phyloP scores from a whole-genome alignment of 2,113 vertebrate species.

The Datnioides undecimradiatus region DNA sequence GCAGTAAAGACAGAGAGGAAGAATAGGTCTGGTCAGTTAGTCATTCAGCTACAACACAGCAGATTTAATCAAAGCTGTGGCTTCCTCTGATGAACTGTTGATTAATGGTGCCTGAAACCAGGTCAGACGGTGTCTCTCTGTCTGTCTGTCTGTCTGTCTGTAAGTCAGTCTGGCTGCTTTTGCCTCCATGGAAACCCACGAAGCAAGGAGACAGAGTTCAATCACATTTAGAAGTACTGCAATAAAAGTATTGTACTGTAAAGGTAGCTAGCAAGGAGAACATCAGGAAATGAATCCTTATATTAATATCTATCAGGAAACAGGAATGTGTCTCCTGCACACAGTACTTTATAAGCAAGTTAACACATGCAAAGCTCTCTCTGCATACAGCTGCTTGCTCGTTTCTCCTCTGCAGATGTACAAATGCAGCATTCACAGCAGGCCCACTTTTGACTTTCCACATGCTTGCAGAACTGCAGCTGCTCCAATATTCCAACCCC shows the following conservation, averaged over 20 bases:
- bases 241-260: too few species aligned
- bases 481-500: slow-evolving; percentile 43
- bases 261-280: background rate
- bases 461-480: slow-evolving; percentile 54
- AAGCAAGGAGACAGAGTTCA: background rate
- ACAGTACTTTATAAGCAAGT: background rate
- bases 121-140: slow-evolving; percentile 63
- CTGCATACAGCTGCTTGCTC: slow-evolving; percentile 6
- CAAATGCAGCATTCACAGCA: slow-evolving; percentile 12
- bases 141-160: slow-evolving; percentile 11
- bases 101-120: slow-evolving; percentile 76
- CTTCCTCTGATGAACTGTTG: slow-evolving; percentile 68
- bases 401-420: slow-evolving; percentile 15
- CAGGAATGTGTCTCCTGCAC: background rate
- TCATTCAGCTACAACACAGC: slow-evolving; percentile 40
- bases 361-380: background rate
- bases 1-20: slow-evolving; percentile 27
- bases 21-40: slow-evolving; percentile 43
- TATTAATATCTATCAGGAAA: background rate
- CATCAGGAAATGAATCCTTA: background rate
- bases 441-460: slow-evolving; percentile 24
- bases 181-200: slow-evolving; percentile 24
- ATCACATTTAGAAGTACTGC: background rate
- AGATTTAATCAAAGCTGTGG: slow-evolving; percentile 75
- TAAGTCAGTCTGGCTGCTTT: slow-evolving; percentile 13